Base-by-base conservation (phyloP, 2,888 invertebrate species). In the Aricia artaxerxes region DNA sequence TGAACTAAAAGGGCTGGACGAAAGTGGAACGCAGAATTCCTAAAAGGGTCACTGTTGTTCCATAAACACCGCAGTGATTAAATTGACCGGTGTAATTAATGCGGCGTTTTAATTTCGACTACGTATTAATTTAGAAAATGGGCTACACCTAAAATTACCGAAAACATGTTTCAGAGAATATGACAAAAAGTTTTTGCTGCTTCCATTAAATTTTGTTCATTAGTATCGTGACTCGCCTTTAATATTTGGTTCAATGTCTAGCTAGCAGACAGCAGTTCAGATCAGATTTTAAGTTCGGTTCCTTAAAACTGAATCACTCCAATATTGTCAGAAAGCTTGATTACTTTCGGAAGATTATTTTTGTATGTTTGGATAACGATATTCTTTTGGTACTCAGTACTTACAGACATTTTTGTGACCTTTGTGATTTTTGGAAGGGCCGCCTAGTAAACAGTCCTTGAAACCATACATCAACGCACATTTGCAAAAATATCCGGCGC, bases 11-110 rank as follows among this genome's bases (percentile, higher is more conserved):
- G 79, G 79, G 84, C 88, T 88, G 69, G 13, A 69, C 69, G 86
- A 89, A 93, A 92, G 89, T 92, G 85, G 92, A 88, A 87, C 92
- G 86, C 87, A 85, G 87, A 88, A 86, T 84, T 84, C 84, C 85
- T 81, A 83, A 84, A 85, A 83, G 80, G 84, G 83, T 83, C 84
- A 82, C 73, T 81, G 81, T 81, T 81, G 72, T 77, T 69, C 73
- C 78, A 77, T 75, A 79, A 79, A 80, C 77, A 69, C 76, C 79
- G 75, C 79, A 38, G n/a, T 57, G 53, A 57, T 72, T 78, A 60
- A 73, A 73, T n/a, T 73, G 44, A 9, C n/a, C 13, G 44, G 44
- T 57, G 49, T 75, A 49, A 31, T 75, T 75, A 49, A 49, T 75
- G 24, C 53, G 6, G 76, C 5, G 57, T 76, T 53, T 57, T 76